Evolutionary conservation across 2,888 invertebrate species (phyloP).

Genomic region (Asteroscopus sphinx): DNA sequence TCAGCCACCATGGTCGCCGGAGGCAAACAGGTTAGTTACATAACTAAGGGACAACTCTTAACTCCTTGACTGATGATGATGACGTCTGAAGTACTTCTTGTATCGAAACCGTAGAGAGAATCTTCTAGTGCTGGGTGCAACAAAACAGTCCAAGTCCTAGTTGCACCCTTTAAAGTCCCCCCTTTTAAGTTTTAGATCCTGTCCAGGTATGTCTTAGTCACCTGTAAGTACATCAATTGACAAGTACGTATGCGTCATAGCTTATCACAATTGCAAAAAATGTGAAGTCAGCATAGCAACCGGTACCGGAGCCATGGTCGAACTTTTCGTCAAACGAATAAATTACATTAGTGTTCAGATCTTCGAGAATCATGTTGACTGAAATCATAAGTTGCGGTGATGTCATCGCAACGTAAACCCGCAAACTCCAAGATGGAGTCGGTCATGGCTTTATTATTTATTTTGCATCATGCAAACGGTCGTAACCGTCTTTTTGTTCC

Average conservation of each 20-base stretch:
- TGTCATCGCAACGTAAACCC: conserved; percentile 80
- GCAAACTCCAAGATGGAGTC: conserved; percentile 78
- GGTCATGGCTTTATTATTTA: conserved; percentile 81
- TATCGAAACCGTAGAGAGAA: conserved; percentile 16
- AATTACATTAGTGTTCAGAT: conserved; percentile 68
- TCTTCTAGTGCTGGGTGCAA: conserved; percentile 19
- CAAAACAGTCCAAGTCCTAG: conserved; percentile 2
- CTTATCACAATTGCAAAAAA: conserved; percentile 55
- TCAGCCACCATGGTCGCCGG: conserved; percentile 86
- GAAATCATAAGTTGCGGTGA: conserved; percentile 86
- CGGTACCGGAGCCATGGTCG: conserved; percentile 55
- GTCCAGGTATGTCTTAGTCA: conserved; percentile 15
- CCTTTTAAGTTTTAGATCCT: conserved; percentile 6
- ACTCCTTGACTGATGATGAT: conserved; percentile 31
- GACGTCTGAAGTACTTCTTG: conserved; percentile 27
- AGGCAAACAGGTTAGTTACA: conserved; percentile 86
- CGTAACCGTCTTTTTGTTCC: conserved; percentile 82
- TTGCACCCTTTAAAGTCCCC: conserved; percentile 7
- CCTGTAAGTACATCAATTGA: conserved; percentile 27
- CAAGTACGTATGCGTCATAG: conserved; percentile 29
- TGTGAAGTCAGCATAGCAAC: conserved; percentile 70
- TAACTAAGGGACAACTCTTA: conserved; percentile 62
- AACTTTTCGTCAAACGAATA: conserved; percentile 69
- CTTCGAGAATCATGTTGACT: conserved; percentile 75
- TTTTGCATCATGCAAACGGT: conserved; percentile 83